These are phyloP conservation scores for Paralvinella palmiformis DNA, from an alignment of 1,140 invertebrate species.

Conservation along the genomic window DNA sequence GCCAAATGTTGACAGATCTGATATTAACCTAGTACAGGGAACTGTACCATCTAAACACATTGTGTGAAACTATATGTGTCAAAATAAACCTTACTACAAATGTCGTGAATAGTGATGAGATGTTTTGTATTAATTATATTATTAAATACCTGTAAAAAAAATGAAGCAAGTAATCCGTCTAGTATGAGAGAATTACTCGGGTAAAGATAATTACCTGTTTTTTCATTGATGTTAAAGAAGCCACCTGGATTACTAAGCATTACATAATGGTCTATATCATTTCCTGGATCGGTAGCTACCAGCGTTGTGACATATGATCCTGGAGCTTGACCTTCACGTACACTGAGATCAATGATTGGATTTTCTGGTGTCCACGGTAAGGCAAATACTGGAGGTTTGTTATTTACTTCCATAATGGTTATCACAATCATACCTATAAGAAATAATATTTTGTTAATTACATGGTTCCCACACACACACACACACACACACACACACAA, in stretches of 20 bases:
- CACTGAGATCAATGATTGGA: slow-evolving; percentile 60
- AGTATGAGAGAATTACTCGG: no score
- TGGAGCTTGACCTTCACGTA: slow-evolving; percentile 76
- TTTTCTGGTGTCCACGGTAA: slow-evolving; percentile 67
- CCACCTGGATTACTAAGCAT: slow-evolving; percentile 26
- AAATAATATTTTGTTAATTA: background rate
- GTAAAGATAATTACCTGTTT: slow-evolving; percentile 46
- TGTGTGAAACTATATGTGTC: no score
- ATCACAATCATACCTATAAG: slow-evolving; percentile 68
- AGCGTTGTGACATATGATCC: slow-evolving; percentile 74
- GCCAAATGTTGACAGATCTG: no score
- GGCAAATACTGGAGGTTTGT: slow-evolving; percentile 54
- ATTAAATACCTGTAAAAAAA: no score
- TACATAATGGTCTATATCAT: slow-evolving; percentile 37
- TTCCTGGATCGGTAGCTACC: slow-evolving; percentile 72
- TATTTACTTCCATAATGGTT: slow-evolving; percentile 77
- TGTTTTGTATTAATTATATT: no score
- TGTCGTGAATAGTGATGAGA: no score
- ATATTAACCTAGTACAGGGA: no score
- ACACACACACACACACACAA: no score
- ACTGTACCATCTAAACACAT: no score
- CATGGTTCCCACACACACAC: no score
- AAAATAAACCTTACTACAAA: no score
- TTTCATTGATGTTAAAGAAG: slow-evolving; percentile 63
- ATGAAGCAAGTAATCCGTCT: no score